phyloP scores from a whole-genome alignment of 2,113 vertebrate genomes.

The Lepisosteus oculatus region DNA sequence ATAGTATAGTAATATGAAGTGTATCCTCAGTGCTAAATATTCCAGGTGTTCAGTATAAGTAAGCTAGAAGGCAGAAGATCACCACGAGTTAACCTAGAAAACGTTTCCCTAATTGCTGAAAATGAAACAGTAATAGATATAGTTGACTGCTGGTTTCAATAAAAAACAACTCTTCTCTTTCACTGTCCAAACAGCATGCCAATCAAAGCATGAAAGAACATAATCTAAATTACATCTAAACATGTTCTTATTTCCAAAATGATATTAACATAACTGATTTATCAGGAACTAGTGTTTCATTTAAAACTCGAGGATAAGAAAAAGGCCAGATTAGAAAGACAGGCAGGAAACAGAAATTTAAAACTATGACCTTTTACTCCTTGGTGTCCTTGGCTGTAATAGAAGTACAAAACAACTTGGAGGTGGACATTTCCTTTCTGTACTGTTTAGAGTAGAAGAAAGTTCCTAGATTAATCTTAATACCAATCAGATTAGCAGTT shows the following conservation, averaged over 20 bases:
- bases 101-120: slow-evolving; percentile 11
- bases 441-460: no score
- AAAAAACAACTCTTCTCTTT: slow-evolving; percentile 13
- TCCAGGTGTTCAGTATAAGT: slow-evolving; percentile 32
- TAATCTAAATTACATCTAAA: slow-evolving; percentile 41
- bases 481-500: no score
- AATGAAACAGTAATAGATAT: slow-evolving; percentile 16
- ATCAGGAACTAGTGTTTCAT: slow-evolving; percentile 38
- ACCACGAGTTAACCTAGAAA: slow-evolving; percentile 17
- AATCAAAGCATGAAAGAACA: slow-evolving; percentile 33
- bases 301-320: slow-evolving; percentile 35
- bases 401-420: no score
- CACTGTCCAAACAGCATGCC: neutral
- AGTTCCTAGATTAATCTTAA: no score
- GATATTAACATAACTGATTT: slow-evolving; percentile 45
- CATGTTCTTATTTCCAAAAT: slow-evolving; percentile 40
- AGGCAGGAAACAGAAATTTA: no score
- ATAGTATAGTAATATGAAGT: no score
- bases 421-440: no score
- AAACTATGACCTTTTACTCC: no score
- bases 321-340: no score
- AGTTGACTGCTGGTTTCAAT: neutral
- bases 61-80: slow-evolving; percentile 7
- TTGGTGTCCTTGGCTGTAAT: no score
- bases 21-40: slow-evolving; percentile 17